phyloP scores from a whole-genome alignment of 2,888 invertebrate species.

The Caenorhabditis sinica region DNA sequence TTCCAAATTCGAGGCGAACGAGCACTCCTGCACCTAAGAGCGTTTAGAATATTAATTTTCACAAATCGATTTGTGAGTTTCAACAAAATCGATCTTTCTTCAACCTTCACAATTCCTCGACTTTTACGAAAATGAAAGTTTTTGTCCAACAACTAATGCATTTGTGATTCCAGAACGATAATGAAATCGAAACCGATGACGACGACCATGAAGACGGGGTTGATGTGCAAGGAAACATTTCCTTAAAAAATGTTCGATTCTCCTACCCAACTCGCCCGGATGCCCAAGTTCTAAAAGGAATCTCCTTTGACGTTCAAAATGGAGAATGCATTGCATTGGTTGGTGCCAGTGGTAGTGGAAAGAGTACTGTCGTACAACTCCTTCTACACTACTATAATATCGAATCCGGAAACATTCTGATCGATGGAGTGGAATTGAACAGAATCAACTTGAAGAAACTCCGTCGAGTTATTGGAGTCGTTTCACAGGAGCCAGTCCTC shows the following conservation, averaged over 20 bases:
- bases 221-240: constrained; percentile 84
- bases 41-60: too few relatives aligned
- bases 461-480: constrained; percentile 84
- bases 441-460: constrained; percentile 85
- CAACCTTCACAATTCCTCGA: too few relatives aligned
- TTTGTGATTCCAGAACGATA: constrained; percentile 58
- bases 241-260: constrained; percentile 84
- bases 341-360: constrained; percentile 77
- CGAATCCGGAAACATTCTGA: constrained; percentile 75
- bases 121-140: too few relatives aligned
- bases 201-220: constrained; percentile 84
- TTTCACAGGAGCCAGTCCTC: constrained; percentile 87
- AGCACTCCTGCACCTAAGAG: too few relatives aligned
- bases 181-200: constrained; percentile 72
- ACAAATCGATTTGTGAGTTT: too few relatives aligned
- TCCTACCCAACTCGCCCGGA: constrained; percentile 85
- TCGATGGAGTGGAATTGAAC: constrained; percentile 85
- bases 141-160: too few relatives aligned
- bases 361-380: constrained; percentile 76
- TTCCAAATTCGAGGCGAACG: too few relatives aligned
- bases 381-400: constrained; percentile 74
- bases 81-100: too few relatives aligned
- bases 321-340: constrained; percentile 78
- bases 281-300: constrained; percentile 77
- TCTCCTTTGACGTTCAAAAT: constrained; percentile 69